Percentiles rank a stretch among this genome's conserved stretches.
phyloP scores from a whole-genome alignment of 2,797 vertebrate genomes.

The Neoniphon sammara region DNA sequence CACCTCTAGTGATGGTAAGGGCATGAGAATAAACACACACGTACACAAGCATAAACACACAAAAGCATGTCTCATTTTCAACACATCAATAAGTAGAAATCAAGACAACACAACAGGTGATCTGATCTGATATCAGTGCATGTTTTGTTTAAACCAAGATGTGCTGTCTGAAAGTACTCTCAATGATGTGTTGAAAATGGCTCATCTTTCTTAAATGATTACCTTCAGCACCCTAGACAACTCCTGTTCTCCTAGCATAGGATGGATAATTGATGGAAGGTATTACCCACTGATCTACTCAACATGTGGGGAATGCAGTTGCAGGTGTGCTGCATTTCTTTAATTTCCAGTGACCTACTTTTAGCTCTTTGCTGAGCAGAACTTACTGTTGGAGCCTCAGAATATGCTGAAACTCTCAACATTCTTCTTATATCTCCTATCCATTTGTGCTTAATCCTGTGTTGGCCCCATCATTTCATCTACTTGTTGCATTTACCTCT shows the following conservation, averaged over 20 bases:
- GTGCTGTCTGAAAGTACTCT: constrained; percentile 26
- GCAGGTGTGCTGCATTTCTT: constrained; percentile 53
- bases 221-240: constrained; percentile 25
- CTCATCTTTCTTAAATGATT: constrained; percentile 18
- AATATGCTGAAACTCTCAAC: neutral
- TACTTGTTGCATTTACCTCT: neutral
- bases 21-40: constrained; percentile 2
- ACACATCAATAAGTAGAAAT: neutral
- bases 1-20: constrained; percentile 87
- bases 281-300: constrained; percentile 54
- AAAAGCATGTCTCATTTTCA: neutral
- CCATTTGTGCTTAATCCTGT: neutral
- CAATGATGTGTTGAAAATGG: constrained; percentile 31
- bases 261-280: constrained; percentile 49
- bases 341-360: constrained; percentile 65
- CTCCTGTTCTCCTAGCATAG: constrained; percentile 2
- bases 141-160: constrained; percentile 7
- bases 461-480: neutral
- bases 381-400: neutral
- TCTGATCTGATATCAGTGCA: constrained; percentile 8
- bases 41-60: constrained; percentile 33
- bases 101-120: neutral
- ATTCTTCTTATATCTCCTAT: no score
- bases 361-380: constrained; percentile 1
- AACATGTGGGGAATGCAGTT: constrained; percentile 46